phyloP scores from a whole-genome alignment of 1,140 invertebrate genomes.

The Cherax quadricarinatus region DNA sequence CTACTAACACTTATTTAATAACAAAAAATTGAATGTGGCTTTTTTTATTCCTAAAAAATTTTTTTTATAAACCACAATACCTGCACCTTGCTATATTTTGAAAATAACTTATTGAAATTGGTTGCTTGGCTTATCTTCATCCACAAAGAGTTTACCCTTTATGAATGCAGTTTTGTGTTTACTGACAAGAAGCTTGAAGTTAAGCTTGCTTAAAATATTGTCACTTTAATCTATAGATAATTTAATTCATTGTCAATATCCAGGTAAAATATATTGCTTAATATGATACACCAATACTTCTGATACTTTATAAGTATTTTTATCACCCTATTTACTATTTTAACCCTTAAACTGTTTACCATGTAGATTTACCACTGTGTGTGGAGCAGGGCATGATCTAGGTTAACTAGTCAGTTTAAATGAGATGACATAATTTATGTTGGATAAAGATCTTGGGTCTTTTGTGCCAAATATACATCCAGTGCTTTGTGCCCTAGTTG shows the following conservation, averaged over 20 bases:
- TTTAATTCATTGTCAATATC: background rate
- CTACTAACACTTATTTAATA: background rate
- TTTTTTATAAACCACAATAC: background rate
- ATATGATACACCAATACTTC: slow-evolving; percentile 1
- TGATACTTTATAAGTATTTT: slow-evolving; percentile 2
- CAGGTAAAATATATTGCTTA: slow-evolving; percentile 37
- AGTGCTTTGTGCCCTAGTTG: too few species aligned
- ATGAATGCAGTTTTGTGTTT: slow-evolving; percentile 28
- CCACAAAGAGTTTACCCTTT: background rate
- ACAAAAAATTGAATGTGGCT: background rate
- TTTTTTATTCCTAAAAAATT: background rate
- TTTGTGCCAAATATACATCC: too few species aligned
- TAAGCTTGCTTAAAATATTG: slow-evolving; percentile 46
- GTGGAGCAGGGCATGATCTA: too few species aligned
- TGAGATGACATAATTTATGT: too few species aligned
- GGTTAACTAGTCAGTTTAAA: too few species aligned
- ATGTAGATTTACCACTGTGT: too few species aligned
- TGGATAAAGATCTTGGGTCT: too few species aligned
- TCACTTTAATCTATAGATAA: slow-evolving; percentile 37
- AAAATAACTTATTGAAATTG: background rate
- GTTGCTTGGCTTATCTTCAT: background rate
- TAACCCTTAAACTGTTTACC: too few species aligned
- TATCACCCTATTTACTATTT: background rate
- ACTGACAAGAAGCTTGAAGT: slow-evolving; percentile 26
- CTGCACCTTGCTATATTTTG: background rate